These are phyloP conservation scores for Toxotes jaculatrix DNA, from an alignment of 2,113 vertebrate species.

Conservation along the genomic window DNA sequence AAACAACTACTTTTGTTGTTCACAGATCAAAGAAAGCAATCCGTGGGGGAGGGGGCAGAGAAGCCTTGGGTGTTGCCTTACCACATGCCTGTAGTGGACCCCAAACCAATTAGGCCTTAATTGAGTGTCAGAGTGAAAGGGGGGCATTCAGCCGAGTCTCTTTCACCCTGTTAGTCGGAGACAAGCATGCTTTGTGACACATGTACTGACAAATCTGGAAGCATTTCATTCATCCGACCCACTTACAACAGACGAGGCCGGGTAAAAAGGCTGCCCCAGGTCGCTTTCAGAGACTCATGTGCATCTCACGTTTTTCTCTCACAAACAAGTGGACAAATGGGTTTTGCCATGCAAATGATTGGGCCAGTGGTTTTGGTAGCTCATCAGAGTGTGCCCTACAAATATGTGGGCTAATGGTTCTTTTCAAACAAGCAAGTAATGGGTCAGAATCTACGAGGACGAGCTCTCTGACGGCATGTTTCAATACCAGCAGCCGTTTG, in stretches of 20 bases:
- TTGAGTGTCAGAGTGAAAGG: conserved; percentile 68
- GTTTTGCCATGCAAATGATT: conserved; percentile 44
- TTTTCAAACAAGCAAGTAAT: conserved; percentile 25
- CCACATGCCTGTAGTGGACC: conserved; percentile 56
- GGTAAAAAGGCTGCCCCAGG: conserved; percentile 32
- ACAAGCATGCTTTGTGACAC: conserved; percentile 81
- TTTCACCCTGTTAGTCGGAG: conserved; percentile 81
- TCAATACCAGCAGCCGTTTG: background rate
- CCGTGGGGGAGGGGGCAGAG: conserved; percentile 32
- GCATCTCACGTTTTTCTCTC: conserved; percentile 50
- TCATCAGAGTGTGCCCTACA: conserved; percentile 4
- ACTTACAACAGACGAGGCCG: conserved; percentile 40
- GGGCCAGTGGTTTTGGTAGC: conserved; percentile 25
- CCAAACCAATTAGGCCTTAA: conserved; percentile 72
- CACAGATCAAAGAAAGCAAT: conserved; percentile 64
- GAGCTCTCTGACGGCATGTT: conserved; percentile 5
- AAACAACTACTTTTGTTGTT: conserved; percentile 40
- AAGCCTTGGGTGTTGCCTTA: conserved; percentile 52
- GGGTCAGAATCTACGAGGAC: background rate
- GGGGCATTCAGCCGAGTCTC: conserved; percentile 59
- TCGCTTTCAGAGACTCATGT: conserved; percentile 54
- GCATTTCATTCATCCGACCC: conserved; percentile 69
- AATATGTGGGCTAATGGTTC: conserved; percentile 34
- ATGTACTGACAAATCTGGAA: conserved; percentile 58
- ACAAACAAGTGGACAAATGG: conserved; percentile 34